Conservation (phyloP, 2,888 invertebrate genomes). For the Timandra comae region DNA sequence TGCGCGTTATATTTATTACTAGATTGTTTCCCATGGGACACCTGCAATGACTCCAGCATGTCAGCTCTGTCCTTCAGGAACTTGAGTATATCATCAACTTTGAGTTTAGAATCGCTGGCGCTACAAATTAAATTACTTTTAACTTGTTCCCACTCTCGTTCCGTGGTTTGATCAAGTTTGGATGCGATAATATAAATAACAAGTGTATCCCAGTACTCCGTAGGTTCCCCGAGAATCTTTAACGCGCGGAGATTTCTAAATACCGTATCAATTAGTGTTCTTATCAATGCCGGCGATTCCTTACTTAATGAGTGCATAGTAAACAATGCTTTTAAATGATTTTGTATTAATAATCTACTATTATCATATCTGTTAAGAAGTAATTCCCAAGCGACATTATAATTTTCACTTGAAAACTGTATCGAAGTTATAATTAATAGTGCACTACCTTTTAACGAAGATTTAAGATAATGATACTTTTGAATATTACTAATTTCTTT, state of each 20-base stretch:
- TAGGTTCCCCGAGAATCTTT: constrained; percentile 5
- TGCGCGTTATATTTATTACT: not conserved
- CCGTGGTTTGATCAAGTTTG: constrained; percentile 4
- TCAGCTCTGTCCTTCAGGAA: constrained; percentile 5
- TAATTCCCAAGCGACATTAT: constrained; percentile 1
- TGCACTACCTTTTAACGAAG: not conserved
- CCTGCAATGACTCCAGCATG: constrained; percentile 3
- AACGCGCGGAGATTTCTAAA: constrained; percentile 4
- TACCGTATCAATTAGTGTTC: constrained; percentile 4
- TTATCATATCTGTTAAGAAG: constrained; percentile 4
- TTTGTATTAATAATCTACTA: constrained; percentile 1
- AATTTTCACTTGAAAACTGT: constrained; percentile 1
- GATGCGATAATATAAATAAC: constrained; percentile 6
- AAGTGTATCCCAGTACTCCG: constrained; percentile 7
- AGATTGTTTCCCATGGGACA: not conserved
- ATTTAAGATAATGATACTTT: no score
- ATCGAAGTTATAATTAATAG: not conserved
- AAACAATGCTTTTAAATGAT: constrained; percentile 6
- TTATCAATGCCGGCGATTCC: constrained; percentile 2
- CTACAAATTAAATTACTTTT: not conserved
- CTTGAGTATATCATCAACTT: constrained; percentile 3
- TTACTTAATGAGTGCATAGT: not conserved
- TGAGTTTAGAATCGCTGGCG: constrained; percentile 2
- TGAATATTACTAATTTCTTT: not conserved
- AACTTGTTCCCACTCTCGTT: not conserved